phyloP scores from a whole-genome alignment of 2,797 vertebrate species.

The Coendou prehensilis region DNA sequence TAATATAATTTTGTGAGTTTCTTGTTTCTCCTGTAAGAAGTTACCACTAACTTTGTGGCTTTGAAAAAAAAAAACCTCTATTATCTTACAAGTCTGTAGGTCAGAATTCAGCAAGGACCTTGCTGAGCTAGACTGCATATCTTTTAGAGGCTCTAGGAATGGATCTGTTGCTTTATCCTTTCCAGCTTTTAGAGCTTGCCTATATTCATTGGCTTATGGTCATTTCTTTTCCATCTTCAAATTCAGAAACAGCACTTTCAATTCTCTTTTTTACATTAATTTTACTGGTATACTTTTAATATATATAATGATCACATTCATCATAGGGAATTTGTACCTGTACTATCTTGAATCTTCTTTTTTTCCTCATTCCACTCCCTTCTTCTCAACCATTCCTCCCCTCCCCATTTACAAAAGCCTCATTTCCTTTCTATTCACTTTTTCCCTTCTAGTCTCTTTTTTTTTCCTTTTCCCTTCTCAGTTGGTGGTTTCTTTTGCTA shows the following conservation, averaged over 20 bases:
- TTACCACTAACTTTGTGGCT: constrained; percentile 30
- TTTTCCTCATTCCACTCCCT: background rate
- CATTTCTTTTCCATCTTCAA: background rate
- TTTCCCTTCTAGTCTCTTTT: background rate
- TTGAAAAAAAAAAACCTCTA: constrained; percentile 51
- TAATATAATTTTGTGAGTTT: constrained; percentile 34
- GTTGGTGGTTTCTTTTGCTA: background rate
- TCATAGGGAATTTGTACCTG: background rate
- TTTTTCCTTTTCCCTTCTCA: background rate
- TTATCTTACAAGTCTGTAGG: constrained; percentile 8
- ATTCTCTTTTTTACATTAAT: background rate
- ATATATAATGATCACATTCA: background rate
- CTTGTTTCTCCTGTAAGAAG: constrained; percentile 43
- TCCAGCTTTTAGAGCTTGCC: background rate
- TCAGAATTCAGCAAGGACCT: constrained; percentile 11
- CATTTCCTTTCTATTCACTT: background rate
- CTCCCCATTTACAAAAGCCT: background rate
- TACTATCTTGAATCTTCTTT: background rate
- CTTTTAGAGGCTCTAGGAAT: background rate
- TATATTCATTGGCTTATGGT: constrained; percentile 30
- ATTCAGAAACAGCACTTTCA: background rate
- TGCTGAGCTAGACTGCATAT: background rate
- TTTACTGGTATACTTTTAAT: background rate
- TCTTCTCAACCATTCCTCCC: background rate
- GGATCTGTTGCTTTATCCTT: background rate